Evolutionary conservation across 2,113 vertebrate species (phyloP), one percentile per base, ranked within the genome.

Genomic region (Artemisiospiza belli): DNA sequence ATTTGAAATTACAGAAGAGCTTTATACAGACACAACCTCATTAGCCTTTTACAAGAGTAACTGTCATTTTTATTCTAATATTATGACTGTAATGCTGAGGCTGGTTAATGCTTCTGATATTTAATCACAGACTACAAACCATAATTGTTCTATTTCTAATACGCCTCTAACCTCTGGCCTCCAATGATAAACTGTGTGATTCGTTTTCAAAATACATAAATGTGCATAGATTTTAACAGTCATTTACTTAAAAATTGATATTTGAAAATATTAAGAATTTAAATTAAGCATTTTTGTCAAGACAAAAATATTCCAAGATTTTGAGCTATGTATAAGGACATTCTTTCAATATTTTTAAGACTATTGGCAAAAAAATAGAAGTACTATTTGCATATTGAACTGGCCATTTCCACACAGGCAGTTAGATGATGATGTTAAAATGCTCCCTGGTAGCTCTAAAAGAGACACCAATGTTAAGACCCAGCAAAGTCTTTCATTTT

Each of bases 1-100:
- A 72, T 44, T 46, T 90, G 83, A 90, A 94, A 92, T 84, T 90
- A 84, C 52, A 78, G 57, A 90, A 83, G 61, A 90, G 61, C 58
- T 92, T 64, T 59, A 88, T 15, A 64, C 41, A 77, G 80, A 92
- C 3, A 25, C 47, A 95, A 93, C 80, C 90, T 95, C 88, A 92
- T 94, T 86, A 96, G 88, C 78, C 88, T 90, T 90, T 96, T 86
- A 96, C 88, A 96, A 81, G 92, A 96, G 49, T n/a, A 96, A 84
- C 76, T 90, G 92, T 93, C 96, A 96, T 90, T 86, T 96, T 95
- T 90, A 90, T 93, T 95, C 88, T 54, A 90, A 90, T 94, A 70
- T 91, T 94, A 94, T 94, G 93, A 93, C 88, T 86, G 63, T 57
- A 83, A 83, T 1, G 19, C 61, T 84, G 83, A 84, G 73, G 69